Percentiles rank a stretch among this genome's conserved stretches.
Conservation (phyloP, 2,888 invertebrate species). For the Euclidia mi region DNA sequence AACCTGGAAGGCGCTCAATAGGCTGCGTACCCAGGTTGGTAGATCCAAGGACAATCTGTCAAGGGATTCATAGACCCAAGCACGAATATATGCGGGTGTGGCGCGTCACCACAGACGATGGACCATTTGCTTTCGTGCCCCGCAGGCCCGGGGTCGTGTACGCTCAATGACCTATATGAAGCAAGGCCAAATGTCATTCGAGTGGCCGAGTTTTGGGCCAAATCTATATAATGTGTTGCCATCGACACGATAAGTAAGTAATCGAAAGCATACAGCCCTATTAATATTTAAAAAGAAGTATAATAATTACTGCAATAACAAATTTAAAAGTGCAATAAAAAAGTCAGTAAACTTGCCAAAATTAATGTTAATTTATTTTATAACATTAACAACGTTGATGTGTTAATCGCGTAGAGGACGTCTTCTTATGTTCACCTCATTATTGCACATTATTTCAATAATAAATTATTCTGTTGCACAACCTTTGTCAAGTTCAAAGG, state of each 20-base stretch:
- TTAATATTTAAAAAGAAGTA: slow-evolving; percentile 2
- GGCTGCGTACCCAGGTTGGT: too few species aligned
- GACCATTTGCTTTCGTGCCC: too few species aligned
- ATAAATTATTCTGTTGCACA: slow-evolving; percentile 4
- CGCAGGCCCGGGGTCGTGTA: too few species aligned
- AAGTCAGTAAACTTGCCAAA: slow-evolving; percentile 3
- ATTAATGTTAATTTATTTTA: slow-evolving; percentile 11
- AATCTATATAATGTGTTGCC: too few species aligned
- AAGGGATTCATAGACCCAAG: too few species aligned
- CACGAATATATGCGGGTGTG: too few species aligned
- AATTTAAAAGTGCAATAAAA: slow-evolving; percentile 15
- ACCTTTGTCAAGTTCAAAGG: neutral
- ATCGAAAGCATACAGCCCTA: neutral
- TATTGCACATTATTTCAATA: slow-evolving; percentile 5
- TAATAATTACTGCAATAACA: slow-evolving; percentile 9
- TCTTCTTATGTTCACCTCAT: slow-evolving; percentile 5
- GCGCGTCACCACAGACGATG: too few species aligned
- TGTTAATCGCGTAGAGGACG: slow-evolving; percentile 13
- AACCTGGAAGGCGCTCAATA: too few species aligned
- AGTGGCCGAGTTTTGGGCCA: too few species aligned
- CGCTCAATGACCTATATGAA: too few species aligned
- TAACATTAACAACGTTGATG: slow-evolving; percentile 1
- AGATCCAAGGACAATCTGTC: too few species aligned
- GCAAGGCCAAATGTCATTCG: too few species aligned
- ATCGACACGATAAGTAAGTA: neutral